Evolutionary conservation across 2,797 vertebrate genomes (phyloP).

Genomic region (Cebuella pygmaea): DNA sequence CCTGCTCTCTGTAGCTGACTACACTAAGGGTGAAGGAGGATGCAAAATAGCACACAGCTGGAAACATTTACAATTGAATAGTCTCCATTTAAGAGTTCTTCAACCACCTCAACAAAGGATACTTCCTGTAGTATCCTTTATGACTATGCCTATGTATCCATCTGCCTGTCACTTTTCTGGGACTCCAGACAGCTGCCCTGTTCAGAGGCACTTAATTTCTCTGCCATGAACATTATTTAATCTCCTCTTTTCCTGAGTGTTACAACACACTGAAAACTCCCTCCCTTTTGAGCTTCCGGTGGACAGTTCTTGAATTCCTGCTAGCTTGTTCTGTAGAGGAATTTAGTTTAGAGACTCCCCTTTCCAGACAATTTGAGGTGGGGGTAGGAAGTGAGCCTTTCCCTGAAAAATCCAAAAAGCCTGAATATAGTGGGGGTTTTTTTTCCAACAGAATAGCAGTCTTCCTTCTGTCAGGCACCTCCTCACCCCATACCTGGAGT

Average conservation of each 20-base stretch:
- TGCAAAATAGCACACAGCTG: background rate
- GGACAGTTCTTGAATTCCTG: background rate
- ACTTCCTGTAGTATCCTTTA: background rate
- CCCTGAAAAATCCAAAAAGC: constrained; percentile 26
- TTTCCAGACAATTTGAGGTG: background rate
- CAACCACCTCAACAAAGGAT: background rate
- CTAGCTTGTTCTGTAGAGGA: background rate
- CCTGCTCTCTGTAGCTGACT: background rate
- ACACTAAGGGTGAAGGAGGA: no score
- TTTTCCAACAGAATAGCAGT: constrained; percentile 64
- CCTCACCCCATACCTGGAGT: constrained; percentile 47
- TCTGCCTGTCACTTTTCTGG: background rate
- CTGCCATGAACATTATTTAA: background rate
- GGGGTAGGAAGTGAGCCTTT: background rate
- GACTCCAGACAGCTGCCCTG: background rate
- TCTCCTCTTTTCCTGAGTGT: background rate
- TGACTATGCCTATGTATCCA: background rate
- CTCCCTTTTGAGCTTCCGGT: background rate
- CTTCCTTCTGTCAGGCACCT: constrained; percentile 21
- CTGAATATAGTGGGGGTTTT: constrained; percentile 44
- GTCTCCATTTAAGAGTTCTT: background rate
- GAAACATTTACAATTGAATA: background rate
- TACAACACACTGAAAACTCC: background rate
- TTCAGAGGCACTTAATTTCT: background rate
- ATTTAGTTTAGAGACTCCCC: background rate